A percentile compares a stretch with the other conserved stretches of the same genome.
Evolutionary conservation across 2,888 invertebrate genomes (phyloP).

Genomic region (Orchestes rusci): DNA sequence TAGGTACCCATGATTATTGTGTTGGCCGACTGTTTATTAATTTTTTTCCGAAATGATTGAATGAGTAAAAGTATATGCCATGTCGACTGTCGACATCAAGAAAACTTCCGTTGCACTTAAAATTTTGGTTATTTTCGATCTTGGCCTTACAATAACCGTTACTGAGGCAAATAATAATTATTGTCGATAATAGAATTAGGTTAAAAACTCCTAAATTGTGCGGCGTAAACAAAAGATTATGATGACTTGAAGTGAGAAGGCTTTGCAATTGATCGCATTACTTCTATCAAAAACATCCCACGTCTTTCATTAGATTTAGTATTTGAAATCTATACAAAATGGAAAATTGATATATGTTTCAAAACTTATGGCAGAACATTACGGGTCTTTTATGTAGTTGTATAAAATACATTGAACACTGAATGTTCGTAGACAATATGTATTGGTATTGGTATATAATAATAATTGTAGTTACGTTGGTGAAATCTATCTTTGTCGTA

Average conservation of each 20-base stretch:
- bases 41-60: no score
- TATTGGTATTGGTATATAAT: no score
- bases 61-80: no score
- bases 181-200: constrained; percentile 22
- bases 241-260: constrained; percentile 13
- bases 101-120: no score
- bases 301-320: constrained; percentile 40
- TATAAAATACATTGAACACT: constrained; percentile 13
- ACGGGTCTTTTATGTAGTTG: constrained; percentile 33
- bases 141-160: constrained; percentile 18
- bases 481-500: no score
- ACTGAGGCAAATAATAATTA: constrained; percentile 11
- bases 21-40: no score
- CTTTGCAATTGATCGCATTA: no score
- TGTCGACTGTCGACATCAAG: no score
- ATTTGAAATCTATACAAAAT: constrained; percentile 18
- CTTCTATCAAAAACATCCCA: no score
- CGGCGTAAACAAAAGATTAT: constrained; percentile 15
- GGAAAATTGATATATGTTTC: constrained; percentile 18
- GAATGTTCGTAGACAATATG: constrained; percentile 29
- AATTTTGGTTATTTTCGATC: no score
- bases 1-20: no score
- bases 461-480: no score
- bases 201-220: constrained; percentile 14
- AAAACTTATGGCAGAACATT: constrained; percentile 36